phyloP scores from a whole-genome alignment of 2,888 invertebrate species.

The Leistus spinibarbis region DNA sequence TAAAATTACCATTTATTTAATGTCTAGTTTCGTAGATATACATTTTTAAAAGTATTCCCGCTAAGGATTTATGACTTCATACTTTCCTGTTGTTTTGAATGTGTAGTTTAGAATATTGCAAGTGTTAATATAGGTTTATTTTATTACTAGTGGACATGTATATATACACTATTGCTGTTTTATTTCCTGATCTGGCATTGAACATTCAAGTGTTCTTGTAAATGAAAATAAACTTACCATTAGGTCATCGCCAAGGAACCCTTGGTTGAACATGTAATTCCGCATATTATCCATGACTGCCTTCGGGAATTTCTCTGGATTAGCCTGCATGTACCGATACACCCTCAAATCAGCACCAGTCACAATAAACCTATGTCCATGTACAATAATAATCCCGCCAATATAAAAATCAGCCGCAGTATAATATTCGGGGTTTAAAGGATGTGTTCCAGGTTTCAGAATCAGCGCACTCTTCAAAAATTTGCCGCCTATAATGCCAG shows the following conservation, averaged over 20 bases:
- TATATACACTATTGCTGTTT: too few relatives aligned
- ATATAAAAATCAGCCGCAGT: slow-evolving; percentile 81
- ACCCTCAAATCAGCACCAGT: slow-evolving; percentile 79
- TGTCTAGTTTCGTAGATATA: too few relatives aligned
- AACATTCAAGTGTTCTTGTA: too few relatives aligned
- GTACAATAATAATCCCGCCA: slow-evolving; percentile 74
- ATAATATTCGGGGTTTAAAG: slow-evolving; percentile 75
- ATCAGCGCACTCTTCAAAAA: slow-evolving; percentile 73
- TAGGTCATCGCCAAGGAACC: slow-evolving; percentile 66
- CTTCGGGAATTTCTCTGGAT: slow-evolving; percentile 72
- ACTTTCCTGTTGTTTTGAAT: too few relatives aligned
- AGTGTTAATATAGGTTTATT: too few relatives aligned
- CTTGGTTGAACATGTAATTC: slow-evolving; percentile 70
- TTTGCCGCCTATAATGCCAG: slow-evolving; percentile 75
- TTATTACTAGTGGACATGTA: too few relatives aligned
- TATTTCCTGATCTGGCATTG: too few relatives aligned
- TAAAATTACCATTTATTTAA: too few relatives aligned
- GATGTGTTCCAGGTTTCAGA: slow-evolving; percentile 71
- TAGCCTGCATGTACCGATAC: slow-evolving; percentile 75
- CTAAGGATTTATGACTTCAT: too few relatives aligned
- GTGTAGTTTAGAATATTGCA: too few relatives aligned
- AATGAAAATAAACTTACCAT: slow-evolving; percentile 50
- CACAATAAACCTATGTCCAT: slow-evolving; percentile 77
- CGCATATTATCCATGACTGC: slow-evolving; percentile 71
- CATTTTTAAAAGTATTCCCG: too few relatives aligned